Evolutionary conservation across 2,888 invertebrate species (phyloP).

Genomic region (Serripes groenlandicus): DNA sequence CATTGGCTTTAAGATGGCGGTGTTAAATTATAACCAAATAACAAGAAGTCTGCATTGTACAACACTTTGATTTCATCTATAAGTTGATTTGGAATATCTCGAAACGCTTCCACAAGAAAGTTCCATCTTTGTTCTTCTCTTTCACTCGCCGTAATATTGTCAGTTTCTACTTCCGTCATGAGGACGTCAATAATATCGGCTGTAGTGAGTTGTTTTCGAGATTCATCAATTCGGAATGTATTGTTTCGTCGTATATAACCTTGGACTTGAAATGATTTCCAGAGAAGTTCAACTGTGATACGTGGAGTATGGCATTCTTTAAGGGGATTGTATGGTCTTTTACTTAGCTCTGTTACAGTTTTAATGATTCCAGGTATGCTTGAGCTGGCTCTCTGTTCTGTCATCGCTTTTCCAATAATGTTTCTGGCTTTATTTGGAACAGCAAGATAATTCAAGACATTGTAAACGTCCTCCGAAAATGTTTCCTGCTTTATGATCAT

Average conservation of each 20-base stretch:
- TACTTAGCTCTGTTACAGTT: neutral
- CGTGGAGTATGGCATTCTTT: neutral
- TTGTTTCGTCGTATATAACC: neutral
- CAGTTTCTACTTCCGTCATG: neutral
- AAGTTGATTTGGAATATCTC: neutral
- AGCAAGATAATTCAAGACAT: neutral
- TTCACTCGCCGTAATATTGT: neutral
- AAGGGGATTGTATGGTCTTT: neutral
- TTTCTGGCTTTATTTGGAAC: neutral
- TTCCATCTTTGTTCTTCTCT: neutral
- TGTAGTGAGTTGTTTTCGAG: neutral
- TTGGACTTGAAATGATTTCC: slow-evolving; percentile 4
- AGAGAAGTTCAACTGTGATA: neutral
- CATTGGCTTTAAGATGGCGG: neutral
- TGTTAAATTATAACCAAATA: neutral
- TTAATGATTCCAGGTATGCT: neutral
- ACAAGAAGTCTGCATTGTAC: neutral
- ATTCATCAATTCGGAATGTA: neutral
- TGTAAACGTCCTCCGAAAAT: neutral
- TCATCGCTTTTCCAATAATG: neutral
- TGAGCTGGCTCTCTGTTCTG: neutral
- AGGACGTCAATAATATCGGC: neutral
- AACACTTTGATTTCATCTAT: neutral
- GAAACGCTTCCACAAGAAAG: neutral
- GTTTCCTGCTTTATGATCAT: neutral